A percentile compares a stretch with the other conserved stretches of the same genome.
Evolutionary conservation across 92 coral and sea anemone species (phyloP).

Genomic region (Porites rus): DNA sequence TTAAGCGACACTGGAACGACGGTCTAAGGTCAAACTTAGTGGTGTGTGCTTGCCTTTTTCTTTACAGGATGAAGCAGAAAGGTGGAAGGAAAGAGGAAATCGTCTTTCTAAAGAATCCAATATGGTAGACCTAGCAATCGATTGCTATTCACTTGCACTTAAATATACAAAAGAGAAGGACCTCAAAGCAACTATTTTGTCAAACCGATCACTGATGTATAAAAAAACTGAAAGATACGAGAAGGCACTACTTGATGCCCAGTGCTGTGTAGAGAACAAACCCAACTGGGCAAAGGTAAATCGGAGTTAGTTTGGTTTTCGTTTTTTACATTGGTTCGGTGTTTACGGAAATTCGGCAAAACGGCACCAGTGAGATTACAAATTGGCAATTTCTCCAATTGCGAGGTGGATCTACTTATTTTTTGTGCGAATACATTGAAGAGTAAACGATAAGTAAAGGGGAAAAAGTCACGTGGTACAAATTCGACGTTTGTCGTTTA

Average conservation of each 20-base stretch:
- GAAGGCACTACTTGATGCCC: constrained; percentile 61
- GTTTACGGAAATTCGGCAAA: too few relatives aligned
- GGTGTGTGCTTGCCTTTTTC: not conserved
- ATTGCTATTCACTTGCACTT: constrained; percentile 35
- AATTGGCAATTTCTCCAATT: too few relatives aligned
- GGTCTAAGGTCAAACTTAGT: too few relatives aligned
- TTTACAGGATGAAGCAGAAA: constrained; percentile 53
- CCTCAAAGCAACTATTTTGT: constrained; percentile 41
- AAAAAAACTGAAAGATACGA: constrained; percentile 12
- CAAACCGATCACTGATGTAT: constrained; percentile 60
- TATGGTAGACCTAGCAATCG: constrained; percentile 5
- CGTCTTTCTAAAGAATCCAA: constrained; percentile 30
- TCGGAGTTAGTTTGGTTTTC: too few relatives aligned
- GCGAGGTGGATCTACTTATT: too few relatives aligned
- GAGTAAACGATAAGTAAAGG: too few relatives aligned
- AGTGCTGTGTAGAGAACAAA: constrained; percentile 41
- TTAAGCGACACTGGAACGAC: too few relatives aligned
- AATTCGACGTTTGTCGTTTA: too few relatives aligned
- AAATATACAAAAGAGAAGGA: constrained; percentile 37
- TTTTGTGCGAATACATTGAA: too few relatives aligned
- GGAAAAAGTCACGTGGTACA: too few relatives aligned
- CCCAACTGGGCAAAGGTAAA: constrained; percentile 66
- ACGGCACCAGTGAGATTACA: too few relatives aligned
- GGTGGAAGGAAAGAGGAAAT: constrained; percentile 64
- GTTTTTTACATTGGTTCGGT: not conserved